Percentiles rank a stretch among this genome's conserved stretches.
Evolutionary conservation across 2,888 invertebrate species (phyloP).

Genomic region (Athalia cordata): DNA sequence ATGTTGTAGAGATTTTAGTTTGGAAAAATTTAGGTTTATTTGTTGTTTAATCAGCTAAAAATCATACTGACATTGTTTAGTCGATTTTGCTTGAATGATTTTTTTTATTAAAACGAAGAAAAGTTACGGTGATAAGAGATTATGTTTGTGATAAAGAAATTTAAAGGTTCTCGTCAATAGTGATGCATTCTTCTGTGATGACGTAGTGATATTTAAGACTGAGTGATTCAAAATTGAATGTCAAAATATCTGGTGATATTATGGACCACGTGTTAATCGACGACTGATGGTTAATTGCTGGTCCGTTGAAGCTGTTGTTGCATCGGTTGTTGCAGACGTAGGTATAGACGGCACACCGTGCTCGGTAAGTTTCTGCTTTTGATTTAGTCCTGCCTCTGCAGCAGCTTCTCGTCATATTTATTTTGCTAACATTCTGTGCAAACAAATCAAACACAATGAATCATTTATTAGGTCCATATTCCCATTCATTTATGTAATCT

Average conservation of each 20-base stretch:
- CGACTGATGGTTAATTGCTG: constrained; percentile 26
- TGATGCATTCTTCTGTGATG: constrained; percentile 19
- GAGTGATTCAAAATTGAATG: constrained; percentile 31
- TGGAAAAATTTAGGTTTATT: constrained; percentile 2
- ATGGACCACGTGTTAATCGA: constrained; percentile 28
- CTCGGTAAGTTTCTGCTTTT: constrained; percentile 19
- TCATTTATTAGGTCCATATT: constrained; percentile 3
- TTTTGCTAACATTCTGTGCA: constrained; percentile 47
- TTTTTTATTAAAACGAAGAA: constrained; percentile 4
- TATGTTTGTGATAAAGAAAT: constrained; percentile 6
- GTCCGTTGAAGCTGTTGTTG: constrained; percentile 14
- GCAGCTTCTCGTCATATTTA: constrained; percentile 44
- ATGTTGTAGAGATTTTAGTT: constrained; percentile 1
- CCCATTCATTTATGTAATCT: not conserved
- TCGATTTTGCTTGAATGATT: not conserved
- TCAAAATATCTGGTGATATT: constrained; percentile 25
- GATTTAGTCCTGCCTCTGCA: constrained; percentile 31
- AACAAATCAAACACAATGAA: constrained; percentile 34
- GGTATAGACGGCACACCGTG: constrained; percentile 15
- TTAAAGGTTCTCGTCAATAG: constrained; percentile 22
- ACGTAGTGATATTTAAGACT: constrained; percentile 4
- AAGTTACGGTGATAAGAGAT: not conserved
- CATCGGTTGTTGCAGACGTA: constrained; percentile 31
- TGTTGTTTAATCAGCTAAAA: constrained; percentile 3
- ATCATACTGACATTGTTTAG: constrained; percentile 16